Evolutionary conservation across 2,113 vertebrate genomes (phyloP).

Genomic region (Camelus dromedarius): DNA sequence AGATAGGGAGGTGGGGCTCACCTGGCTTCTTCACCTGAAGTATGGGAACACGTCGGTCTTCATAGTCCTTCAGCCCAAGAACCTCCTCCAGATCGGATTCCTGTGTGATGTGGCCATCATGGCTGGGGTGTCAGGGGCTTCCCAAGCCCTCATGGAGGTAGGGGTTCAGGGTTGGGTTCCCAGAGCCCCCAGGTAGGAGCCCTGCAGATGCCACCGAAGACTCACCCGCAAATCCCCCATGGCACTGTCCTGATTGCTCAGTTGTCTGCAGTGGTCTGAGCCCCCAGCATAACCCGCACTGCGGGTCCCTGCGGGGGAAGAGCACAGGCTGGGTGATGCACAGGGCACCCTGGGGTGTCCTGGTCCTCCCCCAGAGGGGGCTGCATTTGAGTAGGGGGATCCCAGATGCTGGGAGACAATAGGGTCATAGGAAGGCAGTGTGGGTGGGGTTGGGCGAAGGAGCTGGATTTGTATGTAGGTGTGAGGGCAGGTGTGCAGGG

Average conservation of each 20-base stretch:
- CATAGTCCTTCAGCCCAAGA: conserved; percentile 80
- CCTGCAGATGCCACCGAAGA: background rate
- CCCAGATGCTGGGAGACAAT: background rate
- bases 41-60: conserved; percentile 63
- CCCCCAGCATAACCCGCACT: conserved; percentile 75
- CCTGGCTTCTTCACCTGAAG: conserved; percentile 69
- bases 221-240: conserved; percentile 70
- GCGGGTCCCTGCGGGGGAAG: conserved; percentile 55
- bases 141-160: background rate
- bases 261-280: background rate
- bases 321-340: background rate
- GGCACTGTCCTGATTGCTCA: background rate
- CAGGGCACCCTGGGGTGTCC: background rate
- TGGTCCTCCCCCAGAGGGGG: no score
- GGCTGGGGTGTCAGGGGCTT: background rate
- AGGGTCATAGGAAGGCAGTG: background rate
- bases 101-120: conserved; percentile 64
- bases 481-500: background rate
- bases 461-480: background rate
- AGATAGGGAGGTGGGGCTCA: conserved; percentile 64
- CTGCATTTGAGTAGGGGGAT: background rate
- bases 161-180: background rate
- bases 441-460: background rate
- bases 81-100: conserved; percentile 67
- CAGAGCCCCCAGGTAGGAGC: background rate